phyloP scores from a whole-genome alignment of 2,888 invertebrate species.

The Tenthredo mesomela region DNA sequence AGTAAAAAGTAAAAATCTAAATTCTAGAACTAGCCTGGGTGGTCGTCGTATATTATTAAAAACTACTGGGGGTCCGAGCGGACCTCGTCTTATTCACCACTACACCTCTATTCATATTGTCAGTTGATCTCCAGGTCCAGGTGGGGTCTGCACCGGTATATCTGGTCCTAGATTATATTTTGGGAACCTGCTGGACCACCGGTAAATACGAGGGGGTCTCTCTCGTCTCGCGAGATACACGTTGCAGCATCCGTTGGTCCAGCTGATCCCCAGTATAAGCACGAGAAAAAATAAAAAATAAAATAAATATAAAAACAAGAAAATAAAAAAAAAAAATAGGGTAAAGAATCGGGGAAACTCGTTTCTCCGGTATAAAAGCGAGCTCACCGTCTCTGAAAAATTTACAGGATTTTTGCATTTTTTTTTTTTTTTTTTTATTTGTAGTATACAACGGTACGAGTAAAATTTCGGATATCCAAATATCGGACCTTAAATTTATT shows the following conservation, averaged over 20 bases:
- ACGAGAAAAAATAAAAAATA: background rate
- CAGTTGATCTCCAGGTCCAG: conserved; percentile 68
- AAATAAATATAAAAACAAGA: too few relatives aligned
- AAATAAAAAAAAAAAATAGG: background rate
- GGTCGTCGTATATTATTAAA: background rate
- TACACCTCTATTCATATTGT: background rate
- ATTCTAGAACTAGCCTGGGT: background rate
- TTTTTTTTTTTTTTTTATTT: too few relatives aligned
- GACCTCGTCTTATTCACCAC: background rate
- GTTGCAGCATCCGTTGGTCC: conserved; percentile 64
- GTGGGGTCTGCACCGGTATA: conserved; percentile 76
- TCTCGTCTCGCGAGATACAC: conserved; percentile 51
- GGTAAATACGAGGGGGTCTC: conserved; percentile 45
- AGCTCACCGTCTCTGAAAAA: too few relatives aligned
- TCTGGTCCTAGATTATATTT: conserved; percentile 63
- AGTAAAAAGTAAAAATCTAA: background rate
- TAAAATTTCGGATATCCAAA: too few relatives aligned
- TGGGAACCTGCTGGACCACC: background rate
- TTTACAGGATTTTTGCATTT: too few relatives aligned
- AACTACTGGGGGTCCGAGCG: background rate
- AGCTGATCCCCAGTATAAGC: conserved; percentile 18
- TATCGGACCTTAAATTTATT: too few relatives aligned
- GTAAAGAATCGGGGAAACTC: conserved; percentile 5
- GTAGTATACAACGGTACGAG: too few relatives aligned
- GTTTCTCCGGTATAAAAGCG: conserved; percentile 45